Percentiles rank a stretch among this genome's conserved stretches.
Conservation (phyloP, 2,113 vertebrate species). For the Sitta europaea region DNA sequence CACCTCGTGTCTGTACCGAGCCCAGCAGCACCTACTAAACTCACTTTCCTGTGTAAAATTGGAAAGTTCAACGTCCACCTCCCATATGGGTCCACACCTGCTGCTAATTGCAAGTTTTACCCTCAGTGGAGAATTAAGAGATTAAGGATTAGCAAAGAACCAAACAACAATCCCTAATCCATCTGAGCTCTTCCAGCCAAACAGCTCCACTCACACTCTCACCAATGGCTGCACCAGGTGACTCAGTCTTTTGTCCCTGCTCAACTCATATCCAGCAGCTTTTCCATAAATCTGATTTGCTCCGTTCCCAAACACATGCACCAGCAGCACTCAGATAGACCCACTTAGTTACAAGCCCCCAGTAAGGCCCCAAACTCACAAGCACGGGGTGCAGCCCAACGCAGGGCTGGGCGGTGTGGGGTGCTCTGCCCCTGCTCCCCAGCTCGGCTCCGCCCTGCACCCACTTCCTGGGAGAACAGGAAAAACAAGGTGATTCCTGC, state of each 20-base stretch:
- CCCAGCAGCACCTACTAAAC: not conserved
- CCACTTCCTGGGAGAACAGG: not conserved
- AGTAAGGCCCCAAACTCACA: not conserved
- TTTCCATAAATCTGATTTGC: not conserved
- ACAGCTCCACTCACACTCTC: not conserved
- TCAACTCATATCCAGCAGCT: not conserved
- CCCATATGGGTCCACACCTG: not conserved
- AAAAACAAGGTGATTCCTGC: not conserved
- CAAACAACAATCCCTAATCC: not conserved
- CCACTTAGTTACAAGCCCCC: not conserved
- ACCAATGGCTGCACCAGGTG: not conserved
- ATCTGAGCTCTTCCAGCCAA: not conserved
- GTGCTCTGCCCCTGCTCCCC: not conserved
- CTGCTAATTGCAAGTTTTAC: accelerated
- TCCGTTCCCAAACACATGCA: not conserved
- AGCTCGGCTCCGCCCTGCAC: not conserved
- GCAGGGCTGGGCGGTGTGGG: not conserved
- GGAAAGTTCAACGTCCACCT: accelerated
- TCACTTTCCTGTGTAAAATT: accelerated
- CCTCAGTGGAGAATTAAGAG: not conserved
- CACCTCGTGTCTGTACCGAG: not conserved
- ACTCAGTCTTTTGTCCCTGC: accelerated
- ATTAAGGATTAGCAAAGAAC: not conserved
- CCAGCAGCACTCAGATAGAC: not conserved
- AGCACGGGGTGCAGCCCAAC: accelerated